These are phyloP conservation scores for Pelvicachromis taeniatus DNA, from an alignment of 2,113 vertebrate species.

Conservation along the genomic window DNA sequence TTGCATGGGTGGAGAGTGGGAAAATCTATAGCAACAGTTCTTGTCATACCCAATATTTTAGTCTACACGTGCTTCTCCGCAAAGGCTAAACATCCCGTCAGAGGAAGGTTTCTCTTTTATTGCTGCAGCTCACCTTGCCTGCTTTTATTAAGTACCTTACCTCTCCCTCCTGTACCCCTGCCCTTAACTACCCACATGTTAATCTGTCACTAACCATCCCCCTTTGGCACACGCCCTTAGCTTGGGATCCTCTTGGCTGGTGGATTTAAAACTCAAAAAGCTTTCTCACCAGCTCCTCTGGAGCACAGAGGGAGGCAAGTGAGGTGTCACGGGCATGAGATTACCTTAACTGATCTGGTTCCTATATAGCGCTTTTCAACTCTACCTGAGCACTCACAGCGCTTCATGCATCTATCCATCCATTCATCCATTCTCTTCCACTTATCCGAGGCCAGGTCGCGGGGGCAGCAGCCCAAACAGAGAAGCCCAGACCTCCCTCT, in stretches of 20 bases:
- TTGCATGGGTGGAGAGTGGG: constrained; percentile 2
- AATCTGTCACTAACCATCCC: constrained; percentile 47
- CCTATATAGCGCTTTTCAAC: neutral
- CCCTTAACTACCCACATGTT: constrained; percentile 25
- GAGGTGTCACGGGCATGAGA: neutral
- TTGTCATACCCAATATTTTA: constrained; percentile 17
- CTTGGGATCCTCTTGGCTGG: neutral
- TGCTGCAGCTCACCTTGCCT: constrained; percentile 44
- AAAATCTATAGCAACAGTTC: constrained; percentile 4
- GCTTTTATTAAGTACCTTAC: constrained; percentile 37
- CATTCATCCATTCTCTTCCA: no score
- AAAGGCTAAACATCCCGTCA: constrained; percentile 2
- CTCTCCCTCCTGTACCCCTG: neutral
- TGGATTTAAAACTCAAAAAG: constrained; percentile 3
- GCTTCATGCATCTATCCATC: neutral
- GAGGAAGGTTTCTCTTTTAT: neutral
- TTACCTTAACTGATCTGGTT: neutral
- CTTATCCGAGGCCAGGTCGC: no score
- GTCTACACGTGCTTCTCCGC: neutral
- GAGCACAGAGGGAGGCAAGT: neutral
- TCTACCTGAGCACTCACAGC: neutral
- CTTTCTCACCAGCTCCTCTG: neutral
- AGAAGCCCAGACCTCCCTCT: no score
- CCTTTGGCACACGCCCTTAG: neutral
- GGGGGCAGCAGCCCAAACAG: no score